phyloP scores from a whole-genome alignment of 2,797 vertebrate species.

The Rallus crepitans region DNA sequence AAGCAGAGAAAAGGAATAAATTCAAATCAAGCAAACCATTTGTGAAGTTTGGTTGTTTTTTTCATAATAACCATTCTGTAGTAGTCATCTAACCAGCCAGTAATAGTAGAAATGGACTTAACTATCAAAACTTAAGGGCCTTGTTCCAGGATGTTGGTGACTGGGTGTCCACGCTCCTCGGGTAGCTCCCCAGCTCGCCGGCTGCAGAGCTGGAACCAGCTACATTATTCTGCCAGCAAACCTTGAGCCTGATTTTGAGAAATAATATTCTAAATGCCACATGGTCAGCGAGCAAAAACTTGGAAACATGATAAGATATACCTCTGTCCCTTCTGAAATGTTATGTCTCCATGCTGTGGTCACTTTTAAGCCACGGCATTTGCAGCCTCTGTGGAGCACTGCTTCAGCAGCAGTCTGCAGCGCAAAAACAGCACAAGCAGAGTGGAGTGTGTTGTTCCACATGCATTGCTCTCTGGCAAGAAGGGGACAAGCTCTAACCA shows the following conservation, averaged over 20 bases:
- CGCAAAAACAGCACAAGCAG: background rate
- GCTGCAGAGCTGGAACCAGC: background rate
- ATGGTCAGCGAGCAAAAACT: background rate
- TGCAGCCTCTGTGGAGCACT: background rate
- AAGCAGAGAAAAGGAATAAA: background rate
- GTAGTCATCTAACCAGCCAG: background rate
- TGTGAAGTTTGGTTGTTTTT: background rate
- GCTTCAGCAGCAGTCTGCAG: background rate
- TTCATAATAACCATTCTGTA: background rate
- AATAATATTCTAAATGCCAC: accelerated
- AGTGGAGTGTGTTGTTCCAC: accelerated
- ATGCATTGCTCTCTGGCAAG: background rate
- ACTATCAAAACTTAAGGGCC: background rate
- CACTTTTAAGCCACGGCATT: accelerated
- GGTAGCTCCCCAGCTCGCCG: accelerated
- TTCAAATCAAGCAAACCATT: background rate
- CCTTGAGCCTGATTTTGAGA: background rate
- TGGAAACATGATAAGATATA: background rate
- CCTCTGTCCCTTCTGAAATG: background rate
- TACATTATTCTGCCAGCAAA: background rate
- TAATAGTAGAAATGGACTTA: background rate
- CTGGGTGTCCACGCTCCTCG: background rate
- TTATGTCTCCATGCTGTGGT: background rate
- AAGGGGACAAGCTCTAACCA: background rate
- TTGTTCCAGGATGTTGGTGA: background rate